phyloP scores from a whole-genome alignment of 2,797 vertebrate species.

The Psittacula derbiana region DNA sequence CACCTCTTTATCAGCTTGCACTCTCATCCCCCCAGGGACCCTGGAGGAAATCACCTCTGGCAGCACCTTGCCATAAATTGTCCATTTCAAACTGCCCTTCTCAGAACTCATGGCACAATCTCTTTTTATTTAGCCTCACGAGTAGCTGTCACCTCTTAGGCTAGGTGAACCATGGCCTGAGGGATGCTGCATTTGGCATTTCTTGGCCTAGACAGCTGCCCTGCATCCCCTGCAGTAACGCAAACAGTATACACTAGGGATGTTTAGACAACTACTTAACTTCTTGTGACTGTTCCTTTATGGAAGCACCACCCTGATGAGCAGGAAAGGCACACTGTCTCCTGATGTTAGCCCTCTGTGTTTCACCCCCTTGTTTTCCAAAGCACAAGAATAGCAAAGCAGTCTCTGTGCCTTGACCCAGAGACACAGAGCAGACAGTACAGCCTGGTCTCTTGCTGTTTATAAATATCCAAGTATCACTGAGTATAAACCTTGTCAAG shows the following conservation, averaged over 20 bases:
- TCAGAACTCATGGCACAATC: background rate
- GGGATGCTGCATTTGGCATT: background rate
- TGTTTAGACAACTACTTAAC: background rate
- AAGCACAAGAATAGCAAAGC: background rate
- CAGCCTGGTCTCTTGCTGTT: rapidly evolving
- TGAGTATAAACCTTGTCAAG: background rate
- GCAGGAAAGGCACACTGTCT: background rate
- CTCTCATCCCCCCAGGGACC: background rate
- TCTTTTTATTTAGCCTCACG: background rate
- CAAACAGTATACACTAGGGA: too few relatives aligned
- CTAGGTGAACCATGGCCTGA: background rate
- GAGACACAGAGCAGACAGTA: background rate
- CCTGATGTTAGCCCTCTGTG: rapidly evolving
- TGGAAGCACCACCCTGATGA: background rate
- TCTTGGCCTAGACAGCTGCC: background rate
- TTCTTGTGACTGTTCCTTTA: background rate
- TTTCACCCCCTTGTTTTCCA: background rate
- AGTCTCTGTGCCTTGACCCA: background rate
- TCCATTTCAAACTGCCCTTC: background rate
- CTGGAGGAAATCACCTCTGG: background rate
- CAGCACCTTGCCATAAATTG: background rate
- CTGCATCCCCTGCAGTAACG: background rate
- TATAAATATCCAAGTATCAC: background rate
- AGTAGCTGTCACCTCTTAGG: background rate
- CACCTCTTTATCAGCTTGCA: background rate